Evolutionary conservation across 2,113 vertebrate species (phyloP), one percentile per base, ranked within the genome.

Genomic region (Misgurnus mizolepis): DNA sequence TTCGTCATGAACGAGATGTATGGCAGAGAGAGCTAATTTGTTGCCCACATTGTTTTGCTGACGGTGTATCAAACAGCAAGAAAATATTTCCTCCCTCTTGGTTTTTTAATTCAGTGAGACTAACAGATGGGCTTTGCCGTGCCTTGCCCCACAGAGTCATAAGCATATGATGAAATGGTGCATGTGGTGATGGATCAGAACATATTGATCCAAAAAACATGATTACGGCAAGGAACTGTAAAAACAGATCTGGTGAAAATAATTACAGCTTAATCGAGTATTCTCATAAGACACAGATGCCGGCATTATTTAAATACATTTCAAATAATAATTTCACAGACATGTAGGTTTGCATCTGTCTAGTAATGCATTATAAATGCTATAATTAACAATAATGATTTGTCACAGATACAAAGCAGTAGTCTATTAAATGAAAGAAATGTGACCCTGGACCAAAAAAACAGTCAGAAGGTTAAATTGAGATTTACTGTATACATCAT

Each of bases 121-220:
- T 70, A 53, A 76, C 62, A 53, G 79, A 84, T 72, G 62, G 66
- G 78, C 45, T 49, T 65, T 47, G 27, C 10, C 9, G 6, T 17
- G 34, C 55, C 53, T 81, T 45, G 60, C 55, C n/a, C 50, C 14
- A n/a, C 12, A 50, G 18, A 49, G 40, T 79, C 66, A 50, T 34
- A 49, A 73, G 70, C 49, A 22, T n/a, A 64, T 74, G 81, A 74
- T 74, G 64, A 73, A 70, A 53, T 12, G 4, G 9, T 67, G 70
- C 61, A 41, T 61, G 80, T 65, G 41, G 56, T 1, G 10, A 49
- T 49, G 64, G 58, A 69, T 62, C 40, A 50, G 15, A 77, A 66
- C 61, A 74, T 82, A 78, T 79, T 74, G 69, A 66, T 80, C 22
- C 68, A 53, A 65, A 45, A 72, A 80, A 80, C 73, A 65, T 67